Evolutionary conservation across 2,113 vertebrate species (phyloP), one percentile per base, ranked within the genome.

Genomic region (Lasiurus cinereus): DNA sequence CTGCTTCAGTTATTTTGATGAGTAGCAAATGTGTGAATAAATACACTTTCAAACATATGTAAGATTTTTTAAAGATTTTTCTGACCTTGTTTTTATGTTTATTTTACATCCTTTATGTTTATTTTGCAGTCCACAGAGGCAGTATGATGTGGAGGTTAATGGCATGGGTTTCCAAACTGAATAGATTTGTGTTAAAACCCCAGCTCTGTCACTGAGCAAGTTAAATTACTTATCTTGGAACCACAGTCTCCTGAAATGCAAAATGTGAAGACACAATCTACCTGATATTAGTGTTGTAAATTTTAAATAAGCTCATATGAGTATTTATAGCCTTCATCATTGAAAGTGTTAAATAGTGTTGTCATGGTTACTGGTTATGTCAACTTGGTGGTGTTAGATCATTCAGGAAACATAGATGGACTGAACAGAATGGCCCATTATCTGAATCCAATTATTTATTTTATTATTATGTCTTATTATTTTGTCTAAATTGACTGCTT

Each of bases 371-470:
- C 59, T 88, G 6, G 2, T 62, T 43, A 2, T 13, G 1, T 73
- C 72, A 88, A 43, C 13, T 52, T 78, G 15, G 52, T 85, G 18
- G 14, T 43, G 5, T 10, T 73, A 31, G 69, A 74, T 91, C 21
- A 91, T 82, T 86, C 70, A 54, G 66, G 69, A 67, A 82, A 90
- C 22, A 66, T 3, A 7, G 5, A 27, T 52, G 13, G 36, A 78
- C 48, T 73, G 14, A 85, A 78, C 1, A 90, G 50, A 92, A 93
- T 56, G 31, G 54, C 2, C 2, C 29, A 64, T 24, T 52, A 64
- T 48, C 39, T 77, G 46, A 88, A 93, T 95, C 14, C 29, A 93
- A 19, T 56, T 78, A 59, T 74, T 73, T 48, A 88, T 69, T 70
- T 86, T 39, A 79, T 89, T 73, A 33, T 46, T 27, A 14, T 79